Conservation (phyloP, 2,888 invertebrate genomes). For the Liopterus haemorrhoidalis region DNA sequence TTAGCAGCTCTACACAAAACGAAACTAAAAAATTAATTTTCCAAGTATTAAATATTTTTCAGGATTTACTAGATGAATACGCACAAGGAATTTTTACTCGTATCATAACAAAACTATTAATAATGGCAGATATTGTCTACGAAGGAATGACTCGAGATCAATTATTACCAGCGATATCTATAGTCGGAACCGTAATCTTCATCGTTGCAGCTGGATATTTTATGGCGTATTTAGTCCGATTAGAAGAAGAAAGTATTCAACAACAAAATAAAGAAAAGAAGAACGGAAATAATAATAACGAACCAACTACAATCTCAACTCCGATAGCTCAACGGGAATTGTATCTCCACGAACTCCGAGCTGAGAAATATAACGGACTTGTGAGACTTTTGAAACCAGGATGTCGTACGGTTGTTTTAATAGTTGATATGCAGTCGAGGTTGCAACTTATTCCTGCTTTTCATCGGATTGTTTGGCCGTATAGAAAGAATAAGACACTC, state of each 20-base stretch:
- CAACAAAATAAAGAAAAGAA: slow-evolving; percentile 46
- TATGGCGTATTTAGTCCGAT: slow-evolving; percentile 73
- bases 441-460: slow-evolving; percentile 83
- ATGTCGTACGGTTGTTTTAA: slow-evolving; percentile 83
- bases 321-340: slow-evolving; percentile 57
- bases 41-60: slow-evolving; percentile 34
- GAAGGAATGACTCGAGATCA: slow-evolving; percentile 71
- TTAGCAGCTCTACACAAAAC: too few species aligned
- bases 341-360: slow-evolving; percentile 82
- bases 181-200: slow-evolving; percentile 70
- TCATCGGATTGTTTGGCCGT: slow-evolving; percentile 91
- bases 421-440: slow-evolving; percentile 85
- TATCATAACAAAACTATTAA: slow-evolving; percentile 58
- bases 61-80: slow-evolving; percentile 76
- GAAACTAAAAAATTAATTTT: too few species aligned
- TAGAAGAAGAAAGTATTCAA: slow-evolving; percentile 56
- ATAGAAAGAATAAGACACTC: slow-evolving; percentile 92
- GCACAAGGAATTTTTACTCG: slow-evolving; percentile 66
- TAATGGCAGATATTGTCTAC: slow-evolving; percentile 64
- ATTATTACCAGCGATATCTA: slow-evolving; percentile 70
- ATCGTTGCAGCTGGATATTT: slow-evolving; percentile 75
- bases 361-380: slow-evolving; percentile 92
- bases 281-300: slow-evolving; percentile 43
- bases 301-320: slow-evolving; percentile 17
- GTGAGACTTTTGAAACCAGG: slow-evolving; percentile 90